Evolutionary conservation across 2,888 invertebrate genomes (phyloP), one percentile per base, ranked within the genome.

Genomic region (Caenorhabditis panamensis): DNA sequence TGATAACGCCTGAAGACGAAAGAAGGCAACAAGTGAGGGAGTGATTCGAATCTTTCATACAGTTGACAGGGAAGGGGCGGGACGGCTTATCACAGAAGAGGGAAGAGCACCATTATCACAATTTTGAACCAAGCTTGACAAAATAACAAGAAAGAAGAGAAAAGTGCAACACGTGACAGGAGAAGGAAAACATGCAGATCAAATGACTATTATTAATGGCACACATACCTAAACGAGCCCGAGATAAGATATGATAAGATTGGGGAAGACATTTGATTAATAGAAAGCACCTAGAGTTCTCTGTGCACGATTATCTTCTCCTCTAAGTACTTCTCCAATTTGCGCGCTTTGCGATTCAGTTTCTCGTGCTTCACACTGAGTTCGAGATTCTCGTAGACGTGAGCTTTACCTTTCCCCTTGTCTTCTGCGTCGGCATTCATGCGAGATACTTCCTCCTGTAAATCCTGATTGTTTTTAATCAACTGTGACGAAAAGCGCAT

Each of bases 241-340:
- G 36, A 53, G 31, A 53, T 61, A 66, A 58, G 64, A 73, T 64
- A 66, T 31, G 64, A 58, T 63, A 56, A 28, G 69, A 51, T 24
- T 13, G 44, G 24, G 20, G 2, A n/a, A n/a, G n/a, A n/a, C n/a
- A 37, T 28, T 1, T 49, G 49, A 41, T 22, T 28, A 2, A 41
- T 2, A 37, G 20, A n/a, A 24, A 9, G 36, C 9, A 16, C 31
- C 49, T 66, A 75, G 54, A 75, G 75, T 26, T 75, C 75, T 11
- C 61, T 28, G 54, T 75, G 75, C 62, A 72, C 85, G 84, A 49
- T 66, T 18, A 88, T 76, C 71, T 88, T 88, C 31, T 82, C 76
- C 28, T 87, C 78, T 13, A 88, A 59, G 37, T 88, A 88, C 53
- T 81, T 82, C 79, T 89, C 88, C 18, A 87, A 68, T 67, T 89